Base-by-base conservation (phyloP, 2,113 vertebrate genomes). In the Caretta caretta region DNA sequence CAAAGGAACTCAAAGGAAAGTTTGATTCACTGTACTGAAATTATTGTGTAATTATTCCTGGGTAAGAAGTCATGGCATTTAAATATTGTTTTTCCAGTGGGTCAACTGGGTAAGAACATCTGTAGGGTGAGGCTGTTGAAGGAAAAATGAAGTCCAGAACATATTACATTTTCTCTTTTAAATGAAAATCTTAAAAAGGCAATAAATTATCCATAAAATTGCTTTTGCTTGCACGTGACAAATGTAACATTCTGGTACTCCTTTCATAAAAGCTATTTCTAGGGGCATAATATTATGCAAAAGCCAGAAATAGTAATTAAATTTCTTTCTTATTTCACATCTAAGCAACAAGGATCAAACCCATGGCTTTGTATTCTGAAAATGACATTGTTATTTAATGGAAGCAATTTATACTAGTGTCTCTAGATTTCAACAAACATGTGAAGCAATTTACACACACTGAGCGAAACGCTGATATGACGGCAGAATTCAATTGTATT, bases 11-110 rank as follows among this genome's bases (percentile, higher is more conserved):
- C 5, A 62, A 86, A 94, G 78, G 62, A 81, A 88, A 91, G 19
- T 89, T 86, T 96, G 90, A 88, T 78, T 86, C 93, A 78, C 80
- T 69, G 5, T 4, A 46, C 69, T 94, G 87, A 94, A 94, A 69
- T 48, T 62, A 76, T 27, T 86, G 22, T 86, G 89, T 92, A 75
- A 83, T 93, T 79, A 83, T 48, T 78, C 42, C 24, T 46, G 75
- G 25, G 75, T 48, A 57, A 83, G 24, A 57, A 48, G 56, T 46
- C 42, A 46, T 78, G 48, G 42, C n/a, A 87, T 80, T 59, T 80
- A 59, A 87, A 62, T 87, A 50, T 29, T 57, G 42, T 80, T 87
- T 59, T 88, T 93, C 76, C 90, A 92, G 83, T 80, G 84, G 90
- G 53, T 83, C 86, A 82, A 49, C 20, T 72, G 69, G 75, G 27